Base-by-base conservation (phyloP, 2,113 vertebrate species). In the Anoura caudifer region DNA sequence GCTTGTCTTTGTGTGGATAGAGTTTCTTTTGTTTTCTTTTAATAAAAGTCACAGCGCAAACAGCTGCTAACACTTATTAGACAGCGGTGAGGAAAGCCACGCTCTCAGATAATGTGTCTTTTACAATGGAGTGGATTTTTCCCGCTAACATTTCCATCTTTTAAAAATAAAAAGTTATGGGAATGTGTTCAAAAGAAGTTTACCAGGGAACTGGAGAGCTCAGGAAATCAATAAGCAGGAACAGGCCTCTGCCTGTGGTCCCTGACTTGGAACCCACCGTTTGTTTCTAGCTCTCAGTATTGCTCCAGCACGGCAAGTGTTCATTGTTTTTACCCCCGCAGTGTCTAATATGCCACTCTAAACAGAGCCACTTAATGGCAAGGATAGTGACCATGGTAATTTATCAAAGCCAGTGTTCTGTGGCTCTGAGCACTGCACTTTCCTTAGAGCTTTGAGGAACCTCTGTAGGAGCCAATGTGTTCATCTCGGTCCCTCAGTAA, bases 11-110 rank as follows among this genome's bases (percentile, higher is more conserved):
- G 88, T 94, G 95, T 98, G 87, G 96, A 97, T 97, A 97, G 94
- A 86, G 97, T 95, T 79, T 31, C 7, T 77, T 77, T 13, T 77
- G 4, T 79, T 47, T 77, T n/a, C 97, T 98, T 7, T 59, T 10
- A 98, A 98, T 97, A 96, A 98, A 98, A 98, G 98, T 98, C 91
- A 0, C 97, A 97, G 98, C 98, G 91, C 97, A 97, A 99, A 98
- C 98, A 97, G 96, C 95, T 97, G 97, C 96, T 98, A 97, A 97
- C 97, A 96, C 98, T 98, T 97, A 98, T 98, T 98, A 98, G 77
- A 92, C 96, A 97, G 92, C 76, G 92, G 97, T 95, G 96, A 96
- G 97, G 96, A 95, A 97, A 96, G 67, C 86, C 80, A 17, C 86
- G 73, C 91, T 97, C 96, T 97, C 96, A 95, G 97, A 97, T 92